These are phyloP conservation scores for Steatornis caripensis DNA, from an alignment of 2,113 vertebrate species.

Conservation along the genomic window DNA sequence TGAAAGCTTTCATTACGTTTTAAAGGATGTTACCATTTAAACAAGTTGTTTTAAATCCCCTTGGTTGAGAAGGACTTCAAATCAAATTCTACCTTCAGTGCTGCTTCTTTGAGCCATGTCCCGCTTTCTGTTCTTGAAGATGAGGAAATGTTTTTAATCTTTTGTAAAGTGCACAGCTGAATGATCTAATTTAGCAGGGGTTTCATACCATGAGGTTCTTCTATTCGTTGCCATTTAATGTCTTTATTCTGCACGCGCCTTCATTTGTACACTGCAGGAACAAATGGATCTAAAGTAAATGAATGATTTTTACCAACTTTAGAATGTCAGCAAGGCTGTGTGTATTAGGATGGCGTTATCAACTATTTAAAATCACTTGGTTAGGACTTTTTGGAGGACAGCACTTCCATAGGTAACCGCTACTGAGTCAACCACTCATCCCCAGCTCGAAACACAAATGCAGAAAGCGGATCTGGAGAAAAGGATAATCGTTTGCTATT, in stretches of 20 bases:
- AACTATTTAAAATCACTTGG: neutral
- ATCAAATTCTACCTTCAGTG: neutral
- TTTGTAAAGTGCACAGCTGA: neutral
- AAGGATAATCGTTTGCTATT: neutral
- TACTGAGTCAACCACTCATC: neutral
- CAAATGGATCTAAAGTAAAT: neutral
- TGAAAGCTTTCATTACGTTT: constrained; percentile 3
- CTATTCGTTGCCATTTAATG: neutral
- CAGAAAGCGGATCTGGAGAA: neutral
- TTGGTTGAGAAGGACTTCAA: neutral
- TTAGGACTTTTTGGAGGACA: neutral
- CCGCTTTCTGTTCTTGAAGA: constrained; percentile 15
- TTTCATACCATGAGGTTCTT: neutral
- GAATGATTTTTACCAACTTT: neutral
- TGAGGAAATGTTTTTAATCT: neutral
- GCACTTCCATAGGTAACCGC: neutral
- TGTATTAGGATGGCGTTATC: neutral
- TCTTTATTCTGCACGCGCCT: neutral
- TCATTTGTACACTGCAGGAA: neutral
- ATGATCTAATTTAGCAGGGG: neutral
- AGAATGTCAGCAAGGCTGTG: neutral
- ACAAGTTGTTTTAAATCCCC: neutral
- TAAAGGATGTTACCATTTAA: neutral
- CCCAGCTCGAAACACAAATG: neutral
- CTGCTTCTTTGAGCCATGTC: neutral